These are phyloP conservation scores for Anseranas semipalmata DNA, from an alignment of 2,113 vertebrate species.

Conservation along the genomic window DNA sequence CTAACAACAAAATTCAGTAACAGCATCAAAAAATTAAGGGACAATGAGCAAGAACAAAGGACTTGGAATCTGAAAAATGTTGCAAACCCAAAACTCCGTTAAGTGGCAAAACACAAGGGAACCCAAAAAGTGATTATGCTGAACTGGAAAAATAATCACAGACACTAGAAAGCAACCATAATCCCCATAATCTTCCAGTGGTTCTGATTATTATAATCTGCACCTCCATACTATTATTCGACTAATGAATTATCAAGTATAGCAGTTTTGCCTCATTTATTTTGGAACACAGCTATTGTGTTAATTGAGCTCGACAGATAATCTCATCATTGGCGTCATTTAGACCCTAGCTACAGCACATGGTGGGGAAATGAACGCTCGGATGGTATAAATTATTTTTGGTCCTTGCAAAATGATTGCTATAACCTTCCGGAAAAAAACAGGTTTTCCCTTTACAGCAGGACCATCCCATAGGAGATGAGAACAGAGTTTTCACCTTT, in stretches of 20 bases:
- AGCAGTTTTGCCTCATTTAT: slow-evolving; percentile 47
- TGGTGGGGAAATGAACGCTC: neutral
- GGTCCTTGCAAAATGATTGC: neutral
- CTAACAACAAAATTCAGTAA: neutral
- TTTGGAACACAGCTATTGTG: slow-evolving; percentile 54
- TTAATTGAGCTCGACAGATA: slow-evolving; percentile 52
- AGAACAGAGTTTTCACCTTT: neutral
- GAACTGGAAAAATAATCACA: slow-evolving; percentile 13
- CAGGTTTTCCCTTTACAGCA: neutral
- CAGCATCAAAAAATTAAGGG: neutral
- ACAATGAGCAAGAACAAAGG: neutral
- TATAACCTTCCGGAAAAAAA: neutral
- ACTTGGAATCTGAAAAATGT: neutral
- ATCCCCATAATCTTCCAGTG: slow-evolving; percentile 27
- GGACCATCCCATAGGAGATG: neutral
- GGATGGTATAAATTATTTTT: neutral
- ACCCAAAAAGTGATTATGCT: neutral
- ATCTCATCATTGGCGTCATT: neutral
- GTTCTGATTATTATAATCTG: slow-evolving; percentile 48
- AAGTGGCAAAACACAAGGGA: neutral
- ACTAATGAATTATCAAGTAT: slow-evolving; percentile 28
- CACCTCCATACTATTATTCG: neutral
- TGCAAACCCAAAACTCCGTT: neutral
- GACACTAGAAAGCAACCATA: neutral
- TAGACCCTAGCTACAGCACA: neutral